These are phyloP conservation scores for Drosophila mimetica DNA, from an alignment of 2,888 invertebrate genomes.

Conservation along the genomic window DNA sequence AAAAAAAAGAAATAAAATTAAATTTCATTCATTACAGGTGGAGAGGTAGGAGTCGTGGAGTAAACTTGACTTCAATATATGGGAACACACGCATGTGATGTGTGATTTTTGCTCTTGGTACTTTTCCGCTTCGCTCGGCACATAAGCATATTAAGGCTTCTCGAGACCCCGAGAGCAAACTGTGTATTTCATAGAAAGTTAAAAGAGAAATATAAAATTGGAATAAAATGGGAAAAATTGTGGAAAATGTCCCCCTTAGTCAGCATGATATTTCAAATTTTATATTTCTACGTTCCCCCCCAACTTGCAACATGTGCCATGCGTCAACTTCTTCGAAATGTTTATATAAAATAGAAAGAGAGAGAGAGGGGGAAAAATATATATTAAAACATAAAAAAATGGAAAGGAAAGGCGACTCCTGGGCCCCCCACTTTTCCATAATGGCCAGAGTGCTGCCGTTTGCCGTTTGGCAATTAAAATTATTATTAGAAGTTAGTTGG, in stretches of 20 bases:
- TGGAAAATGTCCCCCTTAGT: conserved; percentile 57
- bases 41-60: background rate
- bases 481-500: conserved; percentile 77
- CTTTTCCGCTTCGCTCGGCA: conserved; percentile 40
- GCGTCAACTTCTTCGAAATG: conserved; percentile 58
- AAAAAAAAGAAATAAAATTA: conserved; percentile 2
- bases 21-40: conserved; percentile 20
- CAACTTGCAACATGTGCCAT: conserved; percentile 46
- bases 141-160: conserved; percentile 63
- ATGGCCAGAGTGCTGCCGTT: conserved; percentile 61
- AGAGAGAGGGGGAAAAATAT: conserved; percentile 1
- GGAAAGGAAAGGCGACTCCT: conserved; percentile 23
- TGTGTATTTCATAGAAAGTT: conserved; percentile 30
- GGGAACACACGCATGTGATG: conserved; percentile 25
- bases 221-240: conserved; percentile 51
- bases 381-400: conserved; percentile 28
- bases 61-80: conserved; percentile 6
- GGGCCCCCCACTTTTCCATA: conserved; percentile 30
- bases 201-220: conserved; percentile 18
- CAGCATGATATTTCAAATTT: conserved; percentile 67
- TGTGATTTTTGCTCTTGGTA: conserved; percentile 33
- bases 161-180: conserved; percentile 1
- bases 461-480: conserved; percentile 75
- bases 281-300: conserved; percentile 12
- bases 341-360: conserved; percentile 23